A percentile compares a stretch with the other conserved stretches of the same genome.
phyloP scores from a whole-genome alignment of 2,888 invertebrate genomes.

The Chymomyza amoena region DNA sequence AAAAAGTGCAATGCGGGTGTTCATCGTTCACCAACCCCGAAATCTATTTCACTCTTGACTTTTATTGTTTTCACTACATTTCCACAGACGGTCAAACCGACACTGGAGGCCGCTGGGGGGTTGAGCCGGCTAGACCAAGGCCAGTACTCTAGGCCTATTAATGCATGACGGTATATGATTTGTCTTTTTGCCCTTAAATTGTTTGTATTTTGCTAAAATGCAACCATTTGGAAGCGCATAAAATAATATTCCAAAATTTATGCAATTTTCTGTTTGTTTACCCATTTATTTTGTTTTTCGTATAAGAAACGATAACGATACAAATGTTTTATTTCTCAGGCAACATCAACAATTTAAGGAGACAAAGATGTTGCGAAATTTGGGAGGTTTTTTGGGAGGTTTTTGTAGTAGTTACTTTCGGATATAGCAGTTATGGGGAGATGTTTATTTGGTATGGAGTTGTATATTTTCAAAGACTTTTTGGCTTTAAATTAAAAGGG shows the following conservation, averaged over 20 bases:
- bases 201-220: conserved; percentile 46
- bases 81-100: background rate
- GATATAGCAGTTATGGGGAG: no score
- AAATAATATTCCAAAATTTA: conserved; percentile 65
- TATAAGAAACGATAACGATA: background rate
- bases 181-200: conserved; percentile 34
- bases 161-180: conserved; percentile 39
- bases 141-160: conserved; percentile 5
- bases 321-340: conserved; percentile 65
- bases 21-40: background rate
- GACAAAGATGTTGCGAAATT: conserved; percentile 10
- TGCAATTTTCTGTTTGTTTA: conserved; percentile 39
- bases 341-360: conserved; percentile 11
- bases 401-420: no score
- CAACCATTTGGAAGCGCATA: conserved; percentile 68
- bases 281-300: background rate
- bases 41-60: background rate
- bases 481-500: no score
- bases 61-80: background rate
- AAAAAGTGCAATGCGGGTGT: conserved; percentile 44
- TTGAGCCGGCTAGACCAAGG: background rate
- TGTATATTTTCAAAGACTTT: no score
- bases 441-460: no score
- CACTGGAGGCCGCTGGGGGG: background rate
- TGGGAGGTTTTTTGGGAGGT: background rate